A percentile compares a stretch with the other conserved stretches of the same genome.
phyloP scores from a whole-genome alignment of 2,113 vertebrate genomes.

The Nymphicus hollandicus region DNA sequence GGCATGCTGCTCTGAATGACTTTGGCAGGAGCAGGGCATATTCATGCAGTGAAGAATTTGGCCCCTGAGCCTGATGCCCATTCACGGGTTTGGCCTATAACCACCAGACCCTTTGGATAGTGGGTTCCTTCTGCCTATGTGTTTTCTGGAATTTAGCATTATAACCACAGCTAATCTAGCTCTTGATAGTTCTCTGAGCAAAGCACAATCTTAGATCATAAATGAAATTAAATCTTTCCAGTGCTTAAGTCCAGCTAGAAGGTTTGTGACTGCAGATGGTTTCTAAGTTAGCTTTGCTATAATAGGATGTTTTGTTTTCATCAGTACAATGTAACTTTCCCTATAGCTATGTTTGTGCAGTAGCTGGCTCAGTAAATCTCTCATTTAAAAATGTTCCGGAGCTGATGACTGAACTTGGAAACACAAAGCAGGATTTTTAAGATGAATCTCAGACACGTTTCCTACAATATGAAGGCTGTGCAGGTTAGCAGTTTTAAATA shows the following conservation, averaged over 20 bases:
- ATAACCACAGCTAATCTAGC: background rate
- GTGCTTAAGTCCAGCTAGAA: background rate
- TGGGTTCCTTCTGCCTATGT: background rate
- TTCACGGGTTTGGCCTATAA: background rate
- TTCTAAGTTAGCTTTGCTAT: background rate
- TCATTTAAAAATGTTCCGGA: background rate
- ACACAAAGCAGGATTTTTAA: background rate
- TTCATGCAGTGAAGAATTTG: background rate
- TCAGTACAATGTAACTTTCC: background rate
- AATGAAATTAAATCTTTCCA: background rate
- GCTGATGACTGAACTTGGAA: background rate
- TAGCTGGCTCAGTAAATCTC: background rate
- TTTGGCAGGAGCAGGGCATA: background rate
- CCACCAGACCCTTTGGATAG: background rate
- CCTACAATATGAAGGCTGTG: background rate
- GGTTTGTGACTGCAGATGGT: background rate
- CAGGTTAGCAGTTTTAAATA: slow-evolving; percentile 48
- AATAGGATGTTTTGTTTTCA: background rate
- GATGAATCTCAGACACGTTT: background rate
- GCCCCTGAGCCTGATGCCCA: background rate
- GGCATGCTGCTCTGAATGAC: background rate
- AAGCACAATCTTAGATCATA: background rate
- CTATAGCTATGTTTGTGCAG: background rate
- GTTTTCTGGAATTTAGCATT: background rate
- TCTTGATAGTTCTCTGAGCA: background rate